Evolutionary conservation across 2,797 vertebrate species (phyloP).

Genomic region (Eleutherodactylus coqui): DNA sequence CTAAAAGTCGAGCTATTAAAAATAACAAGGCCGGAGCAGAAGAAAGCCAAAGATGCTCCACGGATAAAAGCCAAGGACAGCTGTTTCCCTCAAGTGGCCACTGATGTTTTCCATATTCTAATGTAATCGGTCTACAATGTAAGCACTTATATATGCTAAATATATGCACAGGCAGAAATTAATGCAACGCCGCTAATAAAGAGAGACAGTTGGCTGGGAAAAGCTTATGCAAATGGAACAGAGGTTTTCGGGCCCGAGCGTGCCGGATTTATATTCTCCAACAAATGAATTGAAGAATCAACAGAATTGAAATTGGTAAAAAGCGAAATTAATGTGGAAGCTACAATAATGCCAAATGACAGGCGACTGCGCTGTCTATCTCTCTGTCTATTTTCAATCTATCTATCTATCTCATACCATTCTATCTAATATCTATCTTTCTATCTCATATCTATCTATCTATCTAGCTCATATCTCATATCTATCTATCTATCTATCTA

Average conservation of each 20-base stretch:
- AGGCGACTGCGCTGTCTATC: no score
- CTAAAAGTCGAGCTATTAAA: not conserved
- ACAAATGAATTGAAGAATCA: slow-evolving; percentile 46
- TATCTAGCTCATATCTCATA: no score
- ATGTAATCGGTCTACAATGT: not conserved
- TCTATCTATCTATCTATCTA: no score
- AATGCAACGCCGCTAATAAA: slow-evolving; percentile 45
- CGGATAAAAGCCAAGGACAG: slow-evolving; percentile 42
- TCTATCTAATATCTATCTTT: no score
- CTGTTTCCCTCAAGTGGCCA: slow-evolving; percentile 45
- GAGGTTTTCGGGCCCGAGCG: not conserved
- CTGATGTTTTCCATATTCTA: slow-evolving; percentile 48
- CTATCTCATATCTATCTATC: no score
- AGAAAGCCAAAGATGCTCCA: slow-evolving; percentile 25
- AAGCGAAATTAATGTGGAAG: not conserved
- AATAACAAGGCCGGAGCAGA: slow-evolving; percentile 1
- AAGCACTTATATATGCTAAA: slow-evolving; percentile 51
- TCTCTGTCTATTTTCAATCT: no score
- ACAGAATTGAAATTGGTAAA: slow-evolving; percentile 15
- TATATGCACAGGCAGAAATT: slow-evolving; percentile 54
- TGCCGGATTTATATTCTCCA: slow-evolving; percentile 1
- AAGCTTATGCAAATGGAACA: slow-evolving; percentile 42
- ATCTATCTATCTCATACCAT: no score
- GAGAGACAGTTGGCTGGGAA: slow-evolving; percentile 35
- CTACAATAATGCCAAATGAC: not conserved